phyloP scores from a whole-genome alignment of 2,797 vertebrate species.

The Lepus oiostolus region DNA sequence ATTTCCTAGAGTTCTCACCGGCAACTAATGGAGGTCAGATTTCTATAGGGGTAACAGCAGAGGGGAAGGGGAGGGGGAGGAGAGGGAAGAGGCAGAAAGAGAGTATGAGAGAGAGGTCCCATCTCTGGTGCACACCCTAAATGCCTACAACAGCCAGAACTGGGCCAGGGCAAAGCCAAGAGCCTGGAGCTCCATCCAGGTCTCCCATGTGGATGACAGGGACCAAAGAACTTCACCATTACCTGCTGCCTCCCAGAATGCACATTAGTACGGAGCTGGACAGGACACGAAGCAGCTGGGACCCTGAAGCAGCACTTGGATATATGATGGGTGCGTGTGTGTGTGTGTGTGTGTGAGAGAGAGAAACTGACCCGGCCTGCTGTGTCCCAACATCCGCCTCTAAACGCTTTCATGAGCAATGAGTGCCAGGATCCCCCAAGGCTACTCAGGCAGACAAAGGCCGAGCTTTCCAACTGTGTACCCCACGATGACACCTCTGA shows the following conservation, averaged over 20 bases:
- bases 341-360: not conserved
- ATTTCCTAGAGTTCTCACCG: conserved; percentile 19
- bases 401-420: not conserved
- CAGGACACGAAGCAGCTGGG: too few species aligned
- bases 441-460: not conserved
- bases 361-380: too few species aligned
- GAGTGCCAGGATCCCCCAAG: not conserved
- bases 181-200: too few species aligned
- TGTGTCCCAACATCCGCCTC: too few species aligned
- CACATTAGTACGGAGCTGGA: too few species aligned
- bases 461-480: not conserved
- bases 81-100: not conserved
- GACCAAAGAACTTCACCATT: too few species aligned
- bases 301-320: too few species aligned
- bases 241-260: too few species aligned
- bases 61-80: not conserved
- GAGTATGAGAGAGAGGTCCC: rapidly evolving
- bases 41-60: not conserved
- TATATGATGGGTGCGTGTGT: too few species aligned
- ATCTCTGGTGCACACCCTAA: not conserved
- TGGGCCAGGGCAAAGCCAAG: too few species aligned
- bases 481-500: not conserved
- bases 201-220: too few species aligned
- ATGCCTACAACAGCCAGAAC: too few species aligned
- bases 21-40: not conserved